A percentile compares a stretch with the other conserved stretches of the same genome.
phyloP scores from a whole-genome alignment of 2,113 vertebrate species.

The Anarrhichthys ocellatus region DNA sequence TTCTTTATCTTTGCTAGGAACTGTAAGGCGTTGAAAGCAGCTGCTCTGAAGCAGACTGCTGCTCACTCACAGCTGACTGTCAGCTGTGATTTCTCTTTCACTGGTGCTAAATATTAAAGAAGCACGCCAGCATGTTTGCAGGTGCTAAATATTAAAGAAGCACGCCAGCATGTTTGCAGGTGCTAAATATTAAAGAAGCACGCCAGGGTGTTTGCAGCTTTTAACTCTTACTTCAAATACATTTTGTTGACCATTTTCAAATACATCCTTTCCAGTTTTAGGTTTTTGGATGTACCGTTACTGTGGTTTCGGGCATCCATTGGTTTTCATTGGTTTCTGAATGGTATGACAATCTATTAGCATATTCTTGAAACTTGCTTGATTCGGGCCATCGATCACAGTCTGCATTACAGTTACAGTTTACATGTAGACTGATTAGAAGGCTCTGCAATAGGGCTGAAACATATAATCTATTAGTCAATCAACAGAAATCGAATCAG shows the following conservation, averaged over 20 bases:
- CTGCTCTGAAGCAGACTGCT: slow-evolving; percentile 44
- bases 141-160: slow-evolving; percentile 5
- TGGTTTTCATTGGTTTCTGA: slow-evolving; percentile 5
- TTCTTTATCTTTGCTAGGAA: slow-evolving; percentile 48
- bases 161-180: too few relatives aligned
- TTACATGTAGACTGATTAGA: background rate
- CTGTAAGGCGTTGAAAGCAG: slow-evolving; percentile 28
- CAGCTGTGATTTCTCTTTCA: slow-evolving; percentile 27
- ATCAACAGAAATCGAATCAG: background rate
- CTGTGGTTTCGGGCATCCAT: background rate
- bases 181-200: slow-evolving; percentile 7
- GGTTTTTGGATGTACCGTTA: background rate
- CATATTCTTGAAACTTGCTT: background rate
- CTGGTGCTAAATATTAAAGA: slow-evolving; percentile 6
- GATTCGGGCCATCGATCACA: background rate
- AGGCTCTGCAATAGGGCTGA: background rate
- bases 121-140: background rate
- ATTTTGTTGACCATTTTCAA: background rate
- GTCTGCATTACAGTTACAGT: background rate
- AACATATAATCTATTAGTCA: background rate
- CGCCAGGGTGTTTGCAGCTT: background rate
- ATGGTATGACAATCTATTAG: background rate
- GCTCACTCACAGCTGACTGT: slow-evolving; percentile 27
- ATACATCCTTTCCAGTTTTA: background rate
- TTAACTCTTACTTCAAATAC: background rate